phyloP scores from a whole-genome alignment of 1,140 invertebrate species.

The Plectrocnemia conspersa region DNA sequence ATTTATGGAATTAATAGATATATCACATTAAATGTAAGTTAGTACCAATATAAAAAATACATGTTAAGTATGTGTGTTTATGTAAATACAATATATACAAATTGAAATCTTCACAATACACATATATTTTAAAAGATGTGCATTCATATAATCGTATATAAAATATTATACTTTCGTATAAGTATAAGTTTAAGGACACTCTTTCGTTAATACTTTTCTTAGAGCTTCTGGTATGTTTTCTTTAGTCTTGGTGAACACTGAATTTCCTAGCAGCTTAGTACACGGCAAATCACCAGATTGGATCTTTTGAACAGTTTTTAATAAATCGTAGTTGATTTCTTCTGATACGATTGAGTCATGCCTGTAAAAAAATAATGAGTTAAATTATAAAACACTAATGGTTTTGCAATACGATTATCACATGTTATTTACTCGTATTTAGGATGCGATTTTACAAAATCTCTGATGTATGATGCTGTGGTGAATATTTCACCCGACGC shows the following conservation, averaged over 20 bases:
- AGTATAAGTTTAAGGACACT: constrained; percentile 21
- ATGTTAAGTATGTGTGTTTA: too few species aligned
- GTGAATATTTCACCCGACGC: constrained; percentile 84
- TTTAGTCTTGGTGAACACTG: constrained; percentile 69
- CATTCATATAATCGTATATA: too few species aligned
- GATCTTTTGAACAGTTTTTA: constrained; percentile 71
- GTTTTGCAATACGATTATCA: neutral
- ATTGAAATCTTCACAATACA: too few species aligned
- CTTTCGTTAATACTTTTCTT: constrained; percentile 52
- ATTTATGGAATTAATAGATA: too few species aligned
- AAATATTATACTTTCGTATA: too few species aligned
- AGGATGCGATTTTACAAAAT: constrained; percentile 84
- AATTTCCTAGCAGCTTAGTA: constrained; percentile 70
- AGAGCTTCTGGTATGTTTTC: constrained; percentile 73
- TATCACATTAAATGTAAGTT: too few species aligned
- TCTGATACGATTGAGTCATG: constrained; percentile 88
- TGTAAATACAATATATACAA: too few species aligned
- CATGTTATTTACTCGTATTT: constrained; percentile 70
- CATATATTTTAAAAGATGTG: neutral
- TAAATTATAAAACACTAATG: constrained; percentile 27
- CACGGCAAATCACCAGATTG: constrained; percentile 67
- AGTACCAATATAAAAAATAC: too few species aligned
- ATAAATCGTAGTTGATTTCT: constrained; percentile 88
- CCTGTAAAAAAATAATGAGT: constrained; percentile 49
- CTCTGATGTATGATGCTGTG: constrained; percentile 87